Conservation (phyloP, 2,888 invertebrate species). For the Euclidia mi region DNA sequence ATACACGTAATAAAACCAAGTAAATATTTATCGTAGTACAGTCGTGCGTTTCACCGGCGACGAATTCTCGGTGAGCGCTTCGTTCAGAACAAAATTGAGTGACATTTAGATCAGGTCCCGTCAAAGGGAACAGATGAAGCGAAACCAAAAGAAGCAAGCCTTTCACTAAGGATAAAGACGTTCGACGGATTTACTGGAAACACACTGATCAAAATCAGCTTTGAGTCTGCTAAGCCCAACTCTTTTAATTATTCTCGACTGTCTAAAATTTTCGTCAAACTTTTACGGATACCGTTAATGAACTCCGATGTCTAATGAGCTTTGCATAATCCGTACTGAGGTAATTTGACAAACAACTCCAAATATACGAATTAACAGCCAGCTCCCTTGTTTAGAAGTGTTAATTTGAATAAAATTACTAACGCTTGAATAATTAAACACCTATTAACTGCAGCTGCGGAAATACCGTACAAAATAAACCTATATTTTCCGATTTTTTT, state of each 20-base stretch:
- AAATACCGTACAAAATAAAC: no score
- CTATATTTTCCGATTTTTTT: background rate
- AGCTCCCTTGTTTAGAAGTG: constrained; percentile 7
- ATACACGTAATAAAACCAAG: no score
- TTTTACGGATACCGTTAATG: constrained; percentile 66
- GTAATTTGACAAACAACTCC: constrained; percentile 47
- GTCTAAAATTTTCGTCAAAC: constrained; percentile 62
- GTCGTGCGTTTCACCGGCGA: constrained; percentile 11
- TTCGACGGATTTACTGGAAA: constrained; percentile 53
- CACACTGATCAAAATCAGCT: constrained; percentile 64
- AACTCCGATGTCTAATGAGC: constrained; percentile 68
- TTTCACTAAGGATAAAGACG: constrained; percentile 55
- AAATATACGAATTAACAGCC: constrained; percentile 17
- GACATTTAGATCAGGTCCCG: constrained; percentile 53
- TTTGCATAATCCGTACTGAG: constrained; percentile 59
- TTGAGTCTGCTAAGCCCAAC: constrained; percentile 67
- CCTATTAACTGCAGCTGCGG: background rate
- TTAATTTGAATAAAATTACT: constrained; percentile 14
- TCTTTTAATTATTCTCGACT: constrained; percentile 76
- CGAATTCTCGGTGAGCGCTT: constrained; percentile 35
- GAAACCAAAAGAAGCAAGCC: constrained; percentile 53
- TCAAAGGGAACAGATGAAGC: constrained; percentile 57
- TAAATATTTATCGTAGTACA: no score
- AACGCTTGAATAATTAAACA: constrained; percentile 12
- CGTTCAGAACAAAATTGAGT: constrained; percentile 51